These are phyloP conservation scores for Autographa gamma DNA, from an alignment of 2,888 invertebrate species.

Conservation along the genomic window DNA sequence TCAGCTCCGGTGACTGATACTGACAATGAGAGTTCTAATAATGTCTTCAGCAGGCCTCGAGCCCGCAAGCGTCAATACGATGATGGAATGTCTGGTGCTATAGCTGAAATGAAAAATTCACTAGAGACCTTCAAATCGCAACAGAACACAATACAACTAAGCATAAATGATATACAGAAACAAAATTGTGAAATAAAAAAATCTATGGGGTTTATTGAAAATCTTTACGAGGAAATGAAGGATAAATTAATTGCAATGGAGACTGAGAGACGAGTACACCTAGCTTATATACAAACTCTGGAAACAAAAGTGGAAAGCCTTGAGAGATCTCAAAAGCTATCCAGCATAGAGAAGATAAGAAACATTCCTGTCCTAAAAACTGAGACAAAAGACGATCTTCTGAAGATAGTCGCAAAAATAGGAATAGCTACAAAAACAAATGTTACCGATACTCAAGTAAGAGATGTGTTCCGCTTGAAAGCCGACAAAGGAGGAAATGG, in stretches of 20 bases:
- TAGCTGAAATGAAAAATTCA: conserved; percentile 11
- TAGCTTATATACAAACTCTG: conserved; percentile 11
- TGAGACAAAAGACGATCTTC: conserved; percentile 4
- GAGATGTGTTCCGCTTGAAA: conserved; percentile 15
- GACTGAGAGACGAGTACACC: conserved; percentile 2
- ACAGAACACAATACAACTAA: background rate
- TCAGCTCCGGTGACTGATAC: conserved; percentile 10
- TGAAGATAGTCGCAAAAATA: background rate
- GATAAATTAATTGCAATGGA: conserved; percentile 8
- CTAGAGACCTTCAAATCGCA: conserved; percentile 9
- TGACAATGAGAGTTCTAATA: conserved; percentile 11
- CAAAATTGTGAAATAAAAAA: conserved; percentile 18
- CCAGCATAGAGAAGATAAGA: conserved; percentile 1
- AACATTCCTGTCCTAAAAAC: conserved; percentile 1
- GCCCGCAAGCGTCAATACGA: conserved; percentile 13
- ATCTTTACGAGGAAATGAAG: conserved; percentile 21
- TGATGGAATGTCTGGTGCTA: conserved; percentile 7
- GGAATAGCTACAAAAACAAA: background rate
- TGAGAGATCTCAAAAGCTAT: conserved; percentile 2
- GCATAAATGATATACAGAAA: conserved; percentile 15
- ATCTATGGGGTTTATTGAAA: conserved; percentile 17
- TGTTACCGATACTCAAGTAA: background rate
- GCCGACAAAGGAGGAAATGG: conserved; percentile 5
- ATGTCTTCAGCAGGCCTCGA: conserved; percentile 2
- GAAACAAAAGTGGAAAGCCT: conserved; percentile 7